Base-by-base conservation (phyloP, 2,113 vertebrate species). In the Electrona antarctica region DNA sequence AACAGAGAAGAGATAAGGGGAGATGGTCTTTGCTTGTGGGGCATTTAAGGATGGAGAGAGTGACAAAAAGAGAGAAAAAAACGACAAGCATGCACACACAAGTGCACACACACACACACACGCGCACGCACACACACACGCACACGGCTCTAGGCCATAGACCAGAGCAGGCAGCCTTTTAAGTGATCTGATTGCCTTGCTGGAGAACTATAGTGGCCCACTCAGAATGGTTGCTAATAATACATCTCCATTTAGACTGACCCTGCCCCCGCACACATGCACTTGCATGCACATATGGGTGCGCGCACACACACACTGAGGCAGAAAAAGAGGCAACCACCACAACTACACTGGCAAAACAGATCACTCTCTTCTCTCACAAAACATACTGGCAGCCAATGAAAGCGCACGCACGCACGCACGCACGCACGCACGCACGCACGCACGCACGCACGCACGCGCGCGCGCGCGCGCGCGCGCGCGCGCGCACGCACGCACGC, bases 111-210 rank as follows among this genome's bases (percentile, higher is more conserved):
- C 13, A 7, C 28, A 60, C 28, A 33, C 4, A 33, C 58, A 60
- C 21, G 33, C 28, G 9, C 8, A 10, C 12, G 33, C 58, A 60
- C n/a, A 58, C 65, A 65, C 77, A 61, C 8, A 63, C 21, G 28
- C 51, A 87, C 78, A 64, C 72, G 54, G 94, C 94, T 95, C 93
- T 91, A 82, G 87, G 88, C 82, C 82, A 95, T 93, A 92, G 92
- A 95, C 92, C 92, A 92, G 92, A 95, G 92, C 92, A 94, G 85
- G 84, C 78, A 86, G 88, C 75, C 89, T 91, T 89, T 90, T 89
- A 90, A 92, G 90, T 90, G 88, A 91, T 91, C 85, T 86, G 90
- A 92, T 92, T 90, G 88, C 86, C 73, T 85, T 83, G 82, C 79
- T 79, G 64, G 74, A 85, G 82, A 88, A 82, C 82, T 73, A 68